Evolutionary conservation across 2,113 vertebrate genomes (phyloP).

Genomic region (Alethe diademata): DNA sequence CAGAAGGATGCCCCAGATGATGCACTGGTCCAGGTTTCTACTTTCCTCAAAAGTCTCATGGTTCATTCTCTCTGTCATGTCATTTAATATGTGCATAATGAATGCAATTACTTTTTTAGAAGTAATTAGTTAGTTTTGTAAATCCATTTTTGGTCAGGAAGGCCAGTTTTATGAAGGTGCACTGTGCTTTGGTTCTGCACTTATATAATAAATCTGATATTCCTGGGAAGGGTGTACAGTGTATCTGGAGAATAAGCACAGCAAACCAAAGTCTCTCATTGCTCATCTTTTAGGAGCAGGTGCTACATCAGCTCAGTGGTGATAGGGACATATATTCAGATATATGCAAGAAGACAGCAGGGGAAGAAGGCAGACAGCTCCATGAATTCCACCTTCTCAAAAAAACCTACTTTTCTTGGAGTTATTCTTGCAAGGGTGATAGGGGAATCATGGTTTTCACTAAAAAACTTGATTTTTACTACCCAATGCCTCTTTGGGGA

Average conservation of each 20-base stretch:
- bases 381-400: background rate
- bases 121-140: background rate
- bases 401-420: background rate
- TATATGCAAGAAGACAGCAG: background rate
- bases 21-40: background rate
- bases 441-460: background rate
- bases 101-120: background rate
- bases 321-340: background rate
- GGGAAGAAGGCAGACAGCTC: background rate
- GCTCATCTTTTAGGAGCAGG: background rate
- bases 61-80: background rate
- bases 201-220: background rate
- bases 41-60: background rate
- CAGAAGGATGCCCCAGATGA: background rate
- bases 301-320: background rate
- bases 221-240: background rate
- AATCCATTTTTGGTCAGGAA: constrained; percentile 6
- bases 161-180: background rate
- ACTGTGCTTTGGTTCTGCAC: background rate
- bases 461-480: background rate
- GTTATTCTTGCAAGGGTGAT: background rate
- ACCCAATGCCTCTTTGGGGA: background rate
- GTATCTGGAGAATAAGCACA: background rate
- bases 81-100: background rate
- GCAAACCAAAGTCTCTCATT: background rate